phyloP scores from a whole-genome alignment of 92 coral and sea anemone species.

The Phenganax marumi region DNA sequence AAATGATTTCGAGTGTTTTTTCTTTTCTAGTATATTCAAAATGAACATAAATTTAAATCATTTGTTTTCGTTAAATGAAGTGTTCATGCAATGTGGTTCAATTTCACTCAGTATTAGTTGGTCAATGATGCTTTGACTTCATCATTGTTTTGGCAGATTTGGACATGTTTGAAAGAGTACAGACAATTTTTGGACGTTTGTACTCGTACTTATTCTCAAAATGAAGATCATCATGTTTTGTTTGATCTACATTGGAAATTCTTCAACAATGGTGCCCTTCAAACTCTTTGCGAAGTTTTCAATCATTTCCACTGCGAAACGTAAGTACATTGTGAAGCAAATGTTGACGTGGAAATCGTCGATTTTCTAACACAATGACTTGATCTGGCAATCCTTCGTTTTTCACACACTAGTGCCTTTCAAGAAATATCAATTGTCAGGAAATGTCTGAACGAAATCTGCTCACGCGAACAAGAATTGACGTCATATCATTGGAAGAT shows the following conservation, averaged over 20 bases:
- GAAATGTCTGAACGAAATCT: constrained; percentile 29
- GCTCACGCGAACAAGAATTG: neutral
- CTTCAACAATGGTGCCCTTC: constrained; percentile 4
- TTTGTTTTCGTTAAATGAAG: no score
- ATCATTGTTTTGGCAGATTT: constrained; percentile 4
- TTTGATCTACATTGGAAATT: constrained; percentile 37
- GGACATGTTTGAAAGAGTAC: constrained; percentile 20
- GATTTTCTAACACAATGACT: neutral
- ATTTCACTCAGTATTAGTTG: no score
- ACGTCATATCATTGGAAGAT: constrained; percentile 18
- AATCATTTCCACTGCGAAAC: neutral
- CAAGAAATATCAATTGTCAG: constrained; percentile 8
- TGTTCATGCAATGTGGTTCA: neutral
- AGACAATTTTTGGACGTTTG: constrained; percentile 23
- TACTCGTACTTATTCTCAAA: neutral
- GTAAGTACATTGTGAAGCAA: constrained; percentile 6
- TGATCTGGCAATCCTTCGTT: neutral
- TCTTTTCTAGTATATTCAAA: no score
- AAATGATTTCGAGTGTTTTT: no score
- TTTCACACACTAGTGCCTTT: neutral
- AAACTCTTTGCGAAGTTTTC: neutral
- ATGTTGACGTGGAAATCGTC: neutral
- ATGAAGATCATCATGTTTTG: constrained; percentile 20
- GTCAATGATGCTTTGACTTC: no score
- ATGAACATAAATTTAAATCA: no score